Evolutionary conservation across 2,888 invertebrate species (phyloP).

Genomic region (Myopa testacea): DNA sequence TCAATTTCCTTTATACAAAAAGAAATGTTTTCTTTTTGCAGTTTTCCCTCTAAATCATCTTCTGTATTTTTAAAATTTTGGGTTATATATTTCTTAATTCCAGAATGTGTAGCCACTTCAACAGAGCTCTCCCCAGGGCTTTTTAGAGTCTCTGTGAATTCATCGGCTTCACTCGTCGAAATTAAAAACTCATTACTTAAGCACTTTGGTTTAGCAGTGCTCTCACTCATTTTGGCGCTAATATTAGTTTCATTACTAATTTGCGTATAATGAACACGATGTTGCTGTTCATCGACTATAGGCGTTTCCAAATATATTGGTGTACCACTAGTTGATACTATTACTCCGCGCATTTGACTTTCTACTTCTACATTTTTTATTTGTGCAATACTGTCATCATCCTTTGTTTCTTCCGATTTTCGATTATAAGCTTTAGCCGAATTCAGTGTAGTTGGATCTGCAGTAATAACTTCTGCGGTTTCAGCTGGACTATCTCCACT

Average conservation of each 20-base stretch:
- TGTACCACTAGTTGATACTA: constrained; percentile 58
- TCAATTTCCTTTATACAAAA: constrained; percentile 64
- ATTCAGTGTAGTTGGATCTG: constrained; percentile 30
- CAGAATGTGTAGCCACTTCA: neutral
- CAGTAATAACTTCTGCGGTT: constrained; percentile 46
- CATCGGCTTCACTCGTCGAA: constrained; percentile 50
- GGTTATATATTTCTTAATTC: constrained; percentile 14
- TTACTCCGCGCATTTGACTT: constrained; percentile 50
- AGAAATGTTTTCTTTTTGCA: constrained; percentile 61
- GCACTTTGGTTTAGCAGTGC: constrained; percentile 64
- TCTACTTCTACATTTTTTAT: constrained; percentile 44
- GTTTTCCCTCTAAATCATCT: constrained; percentile 42
- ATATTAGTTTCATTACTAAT: constrained; percentile 44
- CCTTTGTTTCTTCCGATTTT: constrained; percentile 25
- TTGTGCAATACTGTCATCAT: constrained; percentile 40
- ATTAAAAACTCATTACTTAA: constrained; percentile 66
- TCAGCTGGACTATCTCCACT: constrained; percentile 61
- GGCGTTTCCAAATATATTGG: constrained; percentile 67
- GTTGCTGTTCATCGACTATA: constrained; percentile 63
- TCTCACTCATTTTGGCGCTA: constrained; percentile 47
- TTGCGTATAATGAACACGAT: constrained; percentile 46
- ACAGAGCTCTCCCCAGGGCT: neutral
- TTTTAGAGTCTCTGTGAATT: neutral
- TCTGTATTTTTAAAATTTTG: constrained; percentile 32
- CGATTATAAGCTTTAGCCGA: constrained; percentile 49